A percentile compares a stretch with the other conserved stretches of the same genome.
Evolutionary conservation across 2,888 invertebrate genomes (phyloP).

Genomic region (Cosmia pyralina): DNA sequence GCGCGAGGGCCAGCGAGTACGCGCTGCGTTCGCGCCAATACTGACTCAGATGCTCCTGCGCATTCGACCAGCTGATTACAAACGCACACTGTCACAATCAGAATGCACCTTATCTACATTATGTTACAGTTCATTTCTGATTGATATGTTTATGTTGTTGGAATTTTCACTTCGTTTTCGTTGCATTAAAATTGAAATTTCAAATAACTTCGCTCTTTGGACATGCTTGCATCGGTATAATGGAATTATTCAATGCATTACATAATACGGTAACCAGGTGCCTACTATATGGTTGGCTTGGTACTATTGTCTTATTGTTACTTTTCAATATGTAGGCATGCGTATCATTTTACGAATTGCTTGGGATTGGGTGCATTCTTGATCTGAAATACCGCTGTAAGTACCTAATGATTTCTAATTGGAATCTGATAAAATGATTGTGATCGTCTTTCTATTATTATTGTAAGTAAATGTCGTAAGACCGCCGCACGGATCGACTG

Average conservation of each 20-base stretch:
- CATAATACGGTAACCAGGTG: slow-evolving; percentile 18
- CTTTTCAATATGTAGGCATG: slow-evolving; percentile 22
- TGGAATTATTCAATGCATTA: slow-evolving; percentile 53
- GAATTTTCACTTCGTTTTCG: slow-evolving; percentile 64
- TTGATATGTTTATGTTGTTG: slow-evolving; percentile 26
- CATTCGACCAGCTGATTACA: slow-evolving; percentile 77
- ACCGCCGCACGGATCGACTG: no score
- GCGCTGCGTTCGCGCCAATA: slow-evolving; percentile 81
- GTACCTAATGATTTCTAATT: slow-evolving; percentile 9
- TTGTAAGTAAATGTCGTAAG: neutral
- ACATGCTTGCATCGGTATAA: slow-evolving; percentile 24
- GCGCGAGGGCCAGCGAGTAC: slow-evolving; percentile 68
- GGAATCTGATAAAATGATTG: slow-evolving; percentile 11
- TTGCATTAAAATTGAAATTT: slow-evolving; percentile 62
- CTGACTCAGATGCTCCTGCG: slow-evolving; percentile 77
- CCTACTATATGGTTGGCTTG: slow-evolving; percentile 3
- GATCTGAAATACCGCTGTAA: neutral
- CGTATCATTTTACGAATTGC: slow-evolving; percentile 19
- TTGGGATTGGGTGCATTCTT: slow-evolving; percentile 25
- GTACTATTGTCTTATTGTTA: slow-evolving; percentile 24
- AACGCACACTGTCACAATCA: slow-evolving; percentile 60
- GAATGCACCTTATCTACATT: slow-evolving; percentile 55
- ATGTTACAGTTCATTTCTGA: slow-evolving; percentile 24
- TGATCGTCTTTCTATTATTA: neutral
- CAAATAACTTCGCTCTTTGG: slow-evolving; percentile 38